Base-by-base conservation (phyloP, 2,113 vertebrate genomes). In the Notiomystis cincta region DNA sequence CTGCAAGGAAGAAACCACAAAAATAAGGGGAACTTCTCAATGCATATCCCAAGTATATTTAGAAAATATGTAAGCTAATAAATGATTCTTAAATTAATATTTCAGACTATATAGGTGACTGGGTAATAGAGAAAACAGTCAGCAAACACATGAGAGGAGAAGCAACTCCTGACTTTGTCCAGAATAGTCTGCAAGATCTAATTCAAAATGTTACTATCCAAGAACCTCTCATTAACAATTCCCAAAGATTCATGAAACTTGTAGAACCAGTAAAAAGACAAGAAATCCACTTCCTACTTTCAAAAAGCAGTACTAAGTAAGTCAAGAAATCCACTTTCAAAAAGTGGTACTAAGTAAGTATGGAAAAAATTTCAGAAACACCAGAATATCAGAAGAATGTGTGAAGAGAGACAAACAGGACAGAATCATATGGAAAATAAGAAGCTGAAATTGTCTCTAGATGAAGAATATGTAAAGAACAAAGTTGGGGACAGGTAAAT, bases 341-440 rank as follows among this genome's bases (percentile, higher is more conserved):
- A 85, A 70, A 60, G 23, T 33, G 15, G 25, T 44, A 86, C 10
- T 64, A 62, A 80, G 24, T 45, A 87, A 80, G 18, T 0, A 1
- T 35, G 35, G 35, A 22, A 92, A 71, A 77, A 38, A 40, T 3
- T 50, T 33, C 42, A 80, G 35, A 58, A 86, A 77, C 11, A 67
- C 20, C 57, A 54, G 22, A 91, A 71, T 28, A 91, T 23, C 57
- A 54, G 22, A 91, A 71, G 31, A 91, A 64, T 64, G 28, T 72
- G n/a, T 57, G 47, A 82, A 71, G 57, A 47, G 4, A 64, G 53
- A 64, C 23, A 28, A 71, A 53, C 2, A 2, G 15, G 67, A 62
- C 18, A 37, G 31, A 66, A 53, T 15, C 2, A 0, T 30, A 45
- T 0, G 2, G 9, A 38, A 77, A 81, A 17, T 18, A 87, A 20